phyloP scores from a whole-genome alignment of 2,113 vertebrate genomes.

The Alligator mississippiensis region DNA sequence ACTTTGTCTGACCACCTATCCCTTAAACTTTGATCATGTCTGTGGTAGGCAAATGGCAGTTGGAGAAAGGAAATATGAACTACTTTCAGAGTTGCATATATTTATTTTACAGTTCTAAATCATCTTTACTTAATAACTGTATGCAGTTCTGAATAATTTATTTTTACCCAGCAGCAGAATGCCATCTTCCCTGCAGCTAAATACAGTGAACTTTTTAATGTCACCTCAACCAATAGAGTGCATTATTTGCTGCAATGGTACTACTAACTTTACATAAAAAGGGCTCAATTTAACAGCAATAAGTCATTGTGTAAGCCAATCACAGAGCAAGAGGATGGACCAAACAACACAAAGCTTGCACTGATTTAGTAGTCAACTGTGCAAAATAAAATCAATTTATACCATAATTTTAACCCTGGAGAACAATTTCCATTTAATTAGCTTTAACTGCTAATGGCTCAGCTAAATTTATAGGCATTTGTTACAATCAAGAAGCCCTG shows the following conservation, averaged over 20 bases:
- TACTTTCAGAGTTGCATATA: background rate
- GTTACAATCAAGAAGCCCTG: background rate
- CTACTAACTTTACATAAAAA: background rate
- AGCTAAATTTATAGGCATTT: background rate
- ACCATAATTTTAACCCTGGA: background rate
- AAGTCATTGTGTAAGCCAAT: background rate
- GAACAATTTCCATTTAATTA: background rate
- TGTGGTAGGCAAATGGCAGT: background rate
- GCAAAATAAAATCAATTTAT: background rate
- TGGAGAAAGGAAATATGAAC: constrained; percentile 6
- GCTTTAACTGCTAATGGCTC: background rate
- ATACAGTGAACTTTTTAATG: background rate
- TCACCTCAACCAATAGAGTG: background rate
- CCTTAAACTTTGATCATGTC: background rate
- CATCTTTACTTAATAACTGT: background rate
- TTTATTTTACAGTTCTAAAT: constrained; percentile 17
- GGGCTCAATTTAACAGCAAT: background rate
- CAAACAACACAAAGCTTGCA: too few relatives aligned
- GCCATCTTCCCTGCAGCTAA: background rate
- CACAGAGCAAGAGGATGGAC: background rate
- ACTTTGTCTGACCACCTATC: background rate
- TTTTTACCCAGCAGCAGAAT: background rate
- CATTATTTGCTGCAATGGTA: background rate
- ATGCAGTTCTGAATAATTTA: background rate
- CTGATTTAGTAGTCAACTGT: too few relatives aligned